phyloP scores from a whole-genome alignment of 2,888 invertebrate species.

The Apamea anceps region DNA sequence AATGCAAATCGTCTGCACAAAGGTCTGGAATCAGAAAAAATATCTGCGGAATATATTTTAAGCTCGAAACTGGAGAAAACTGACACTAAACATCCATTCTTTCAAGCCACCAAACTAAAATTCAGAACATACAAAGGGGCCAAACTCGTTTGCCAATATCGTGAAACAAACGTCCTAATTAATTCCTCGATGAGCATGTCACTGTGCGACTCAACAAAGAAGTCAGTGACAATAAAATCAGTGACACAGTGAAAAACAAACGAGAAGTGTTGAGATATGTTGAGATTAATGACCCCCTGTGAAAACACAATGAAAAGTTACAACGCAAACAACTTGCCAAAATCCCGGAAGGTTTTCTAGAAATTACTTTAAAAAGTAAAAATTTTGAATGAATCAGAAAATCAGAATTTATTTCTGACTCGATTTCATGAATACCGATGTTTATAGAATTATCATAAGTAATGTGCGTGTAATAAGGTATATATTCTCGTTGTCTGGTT shows the following conservation, averaged over 20 bases:
- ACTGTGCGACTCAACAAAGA: conserved; percentile 46
- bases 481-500: conserved; percentile 33
- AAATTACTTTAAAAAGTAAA: not conserved
- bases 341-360: conserved; percentile 26
- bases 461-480: conserved; percentile 20
- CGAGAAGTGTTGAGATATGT: conserved; percentile 43
- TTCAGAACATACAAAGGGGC: conserved; percentile 10
- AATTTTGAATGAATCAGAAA: not conserved
- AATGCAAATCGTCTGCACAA: not conserved
- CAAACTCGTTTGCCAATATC: conserved; percentile 23
- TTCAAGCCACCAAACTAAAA: not conserved
- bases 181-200: conserved; percentile 25
- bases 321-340: conserved; percentile 19
- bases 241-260: conserved; percentile 30
- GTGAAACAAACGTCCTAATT: conserved; percentile 15
- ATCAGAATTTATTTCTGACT: not conserved
- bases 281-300: conserved; percentile 32
- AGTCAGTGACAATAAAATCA: conserved; percentile 22
- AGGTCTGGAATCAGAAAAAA: not conserved
- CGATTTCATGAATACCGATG: not conserved
- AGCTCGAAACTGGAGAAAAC: not conserved
- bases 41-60: not conserved
- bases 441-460: conserved; percentile 6
- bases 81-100: not conserved
- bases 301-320: conserved; percentile 26